Conservation (phyloP, 2,797 vertebrate genomes). For the Sciaenops ocellatus region DNA sequence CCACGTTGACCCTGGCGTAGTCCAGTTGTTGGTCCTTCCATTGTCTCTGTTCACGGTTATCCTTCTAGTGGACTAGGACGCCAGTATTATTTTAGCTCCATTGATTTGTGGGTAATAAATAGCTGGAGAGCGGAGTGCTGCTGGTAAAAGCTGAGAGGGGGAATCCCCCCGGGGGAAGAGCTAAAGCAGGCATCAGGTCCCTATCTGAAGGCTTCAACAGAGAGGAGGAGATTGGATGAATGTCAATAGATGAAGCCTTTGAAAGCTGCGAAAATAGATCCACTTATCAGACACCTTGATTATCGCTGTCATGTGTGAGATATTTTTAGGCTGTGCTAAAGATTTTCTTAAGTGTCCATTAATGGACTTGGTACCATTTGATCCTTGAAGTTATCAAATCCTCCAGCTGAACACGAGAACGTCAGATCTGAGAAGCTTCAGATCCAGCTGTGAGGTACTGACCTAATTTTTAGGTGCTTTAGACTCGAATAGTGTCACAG, state of each 20-base stretch:
- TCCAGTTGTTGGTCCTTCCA: conserved; percentile 16
- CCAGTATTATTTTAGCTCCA: conserved; percentile 78
- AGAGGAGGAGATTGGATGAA: conserved; percentile 9
- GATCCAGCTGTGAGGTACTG: neutral
- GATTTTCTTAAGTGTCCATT: conserved; percentile 43
- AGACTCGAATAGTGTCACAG: neutral
- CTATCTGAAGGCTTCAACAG: conserved; percentile 6
- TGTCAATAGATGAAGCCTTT: conserved; percentile 37
- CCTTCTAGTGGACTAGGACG: conserved; percentile 38
- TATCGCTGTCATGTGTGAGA: neutral
- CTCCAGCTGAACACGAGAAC: neutral
- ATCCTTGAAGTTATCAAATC: neutral
- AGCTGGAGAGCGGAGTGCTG: conserved; percentile 65
- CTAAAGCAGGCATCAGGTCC: conserved; percentile 42
- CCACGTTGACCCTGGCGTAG: neutral
- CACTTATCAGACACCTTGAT: conserved; percentile 29
- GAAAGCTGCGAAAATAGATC: conserved; percentile 52
- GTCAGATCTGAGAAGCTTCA: neutral
- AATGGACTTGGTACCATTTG: neutral
- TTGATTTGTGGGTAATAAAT: conserved; percentile 77
- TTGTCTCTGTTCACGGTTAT: neutral
- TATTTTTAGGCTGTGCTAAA: conserved; percentile 29
- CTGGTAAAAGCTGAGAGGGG: conserved; percentile 69
- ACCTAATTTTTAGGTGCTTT: too few species aligned
- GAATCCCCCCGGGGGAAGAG: conserved; percentile 38